Evolutionary conservation across 2,888 invertebrate species (phyloP), one percentile per base, ranked within the genome.

Genomic region (Sinotaia quadrata): DNA sequence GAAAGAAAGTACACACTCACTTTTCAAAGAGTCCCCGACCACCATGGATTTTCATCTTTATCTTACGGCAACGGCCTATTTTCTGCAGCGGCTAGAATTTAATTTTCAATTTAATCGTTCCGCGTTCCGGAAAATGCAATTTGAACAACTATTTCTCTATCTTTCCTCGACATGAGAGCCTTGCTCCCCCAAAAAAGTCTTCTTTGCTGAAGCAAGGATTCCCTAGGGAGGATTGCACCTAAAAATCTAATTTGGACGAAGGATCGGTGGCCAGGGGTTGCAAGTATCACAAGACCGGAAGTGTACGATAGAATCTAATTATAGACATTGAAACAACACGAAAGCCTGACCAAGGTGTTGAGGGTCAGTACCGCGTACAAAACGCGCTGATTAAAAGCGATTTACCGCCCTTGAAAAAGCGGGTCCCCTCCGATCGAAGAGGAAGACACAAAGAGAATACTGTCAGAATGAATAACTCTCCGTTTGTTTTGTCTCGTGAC

Each of bases 381-480:
- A 49, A 36, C 56, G 24, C 37, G 56, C 63, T 65, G 63, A 65
- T 65, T 27, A 65, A 62, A 62, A 37, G 34, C 62, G 37, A 52
- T 36, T 52, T 52, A 24, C 52, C 29, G 51, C 27, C 10, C 4
- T 21, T 4, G n/a, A 37, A 36, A 52, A n/a, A 52, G 37, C 52
- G 37, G 49, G 52, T n/a, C 33, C 29, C 31, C 56, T 65, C 56
- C 63, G 63, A 65, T 65, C 63, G 41, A 31, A 36, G 41, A 65
- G 44, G 41, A 65, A 51, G 21, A 18, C 37, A 47, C 63, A 65
- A 65, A 65, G 63, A 65, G 31, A 12, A 24, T 37, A 65, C 63
- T 65, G 63, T 65, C 63, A 65, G n/a, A 56, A 65, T 56, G 54
- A 56, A 65, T 65, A 65, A 65, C 63, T 65, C 63, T 65, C 63